These are phyloP conservation scores for Drosophila nr. perissopoda DNA, from an alignment of 2,888 invertebrate species.

Conservation along the genomic window DNA sequence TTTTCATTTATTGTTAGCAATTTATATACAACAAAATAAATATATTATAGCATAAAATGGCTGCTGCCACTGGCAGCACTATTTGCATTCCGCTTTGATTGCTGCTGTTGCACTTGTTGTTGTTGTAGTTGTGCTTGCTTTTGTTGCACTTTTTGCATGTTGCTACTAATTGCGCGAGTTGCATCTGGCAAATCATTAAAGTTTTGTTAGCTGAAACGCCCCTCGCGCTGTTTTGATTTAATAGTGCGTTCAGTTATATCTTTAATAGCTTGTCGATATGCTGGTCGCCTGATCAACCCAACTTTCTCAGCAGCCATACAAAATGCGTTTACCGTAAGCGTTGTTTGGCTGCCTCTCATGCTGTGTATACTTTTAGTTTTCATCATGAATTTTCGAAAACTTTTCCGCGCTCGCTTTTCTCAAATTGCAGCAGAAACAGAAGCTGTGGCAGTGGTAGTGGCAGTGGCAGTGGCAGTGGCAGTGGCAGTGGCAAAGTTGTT, in stretches of 20 bases:
- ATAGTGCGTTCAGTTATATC: slow-evolving; percentile 63
- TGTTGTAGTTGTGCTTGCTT: slow-evolving; percentile 2
- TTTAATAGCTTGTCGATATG: slow-evolving; percentile 77
- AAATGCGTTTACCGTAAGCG: slow-evolving; percentile 46
- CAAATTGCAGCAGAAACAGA: slow-evolving; percentile 64
- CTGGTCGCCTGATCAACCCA: slow-evolving; percentile 37
- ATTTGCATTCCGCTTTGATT: slow-evolving; percentile 27
- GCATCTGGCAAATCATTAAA: slow-evolving; percentile 29
- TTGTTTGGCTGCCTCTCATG: slow-evolving; percentile 20
- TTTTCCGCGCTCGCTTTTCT: slow-evolving; percentile 43
- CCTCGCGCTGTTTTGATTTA: slow-evolving; percentile 64
- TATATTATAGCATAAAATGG: slow-evolving; percentile 21
- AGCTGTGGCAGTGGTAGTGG: slow-evolving; percentile 43
- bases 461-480: slow-evolving; percentile 20
- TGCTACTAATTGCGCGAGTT: slow-evolving; percentile 36
- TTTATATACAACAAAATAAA: slow-evolving; percentile 12
- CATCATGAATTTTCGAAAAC: slow-evolving; percentile 74
- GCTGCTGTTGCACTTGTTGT: background rate
- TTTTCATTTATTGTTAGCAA: slow-evolving; percentile 49
- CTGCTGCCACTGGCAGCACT: slow-evolving; percentile 20
- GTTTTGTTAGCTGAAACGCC: background rate
- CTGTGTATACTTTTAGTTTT: slow-evolving; percentile 70
- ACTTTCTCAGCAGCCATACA: slow-evolving; percentile 39
- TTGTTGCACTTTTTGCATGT: slow-evolving; percentile 7
- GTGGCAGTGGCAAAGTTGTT: slow-evolving; percentile 63